Evolutionary conservation across 2,797 vertebrate species (phyloP).

Genomic region (Pempheris klunzingeri): DNA sequence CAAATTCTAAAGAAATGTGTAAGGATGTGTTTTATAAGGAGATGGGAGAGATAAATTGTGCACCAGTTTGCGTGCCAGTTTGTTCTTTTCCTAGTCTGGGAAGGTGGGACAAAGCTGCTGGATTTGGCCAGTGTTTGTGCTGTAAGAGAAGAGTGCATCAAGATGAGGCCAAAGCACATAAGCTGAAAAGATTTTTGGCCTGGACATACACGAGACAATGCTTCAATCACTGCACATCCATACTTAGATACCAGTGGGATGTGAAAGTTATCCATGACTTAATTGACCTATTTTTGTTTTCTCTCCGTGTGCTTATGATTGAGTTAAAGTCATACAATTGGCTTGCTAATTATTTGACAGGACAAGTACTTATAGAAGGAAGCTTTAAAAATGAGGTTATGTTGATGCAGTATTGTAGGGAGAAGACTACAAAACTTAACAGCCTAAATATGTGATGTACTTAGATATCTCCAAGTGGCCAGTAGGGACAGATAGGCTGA

Average conservation of each 20-base stretch:
- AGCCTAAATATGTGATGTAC: slow-evolving; percentile 5
- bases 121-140: slow-evolving; percentile 61
- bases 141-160: slow-evolving; percentile 60
- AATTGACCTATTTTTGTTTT: slow-evolving; percentile 62
- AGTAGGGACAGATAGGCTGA: not conserved
- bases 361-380: slow-evolving; percentile 50
- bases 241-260: slow-evolving; percentile 50
- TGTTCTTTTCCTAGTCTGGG: slow-evolving; percentile 51
- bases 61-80: slow-evolving; percentile 46
- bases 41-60: slow-evolving; percentile 39
- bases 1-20: slow-evolving; percentile 16
- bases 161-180: slow-evolving; percentile 78
- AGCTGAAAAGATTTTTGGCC: slow-evolving; percentile 69
- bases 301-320: slow-evolving; percentile 17
- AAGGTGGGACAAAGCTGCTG: slow-evolving; percentile 67
- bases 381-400: slow-evolving; percentile 34
- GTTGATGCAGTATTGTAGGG: not conserved
- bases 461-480: slow-evolving; percentile 1
- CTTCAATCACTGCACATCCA: slow-evolving; percentile 63
- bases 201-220: slow-evolving; percentile 47
- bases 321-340: slow-evolving; percentile 44
- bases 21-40: slow-evolving; percentile 23
- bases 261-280: slow-evolving; percentile 59
- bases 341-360: slow-evolving; percentile 40
- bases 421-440: slow-evolving; percentile 8